Evolutionary conservation across 2,888 invertebrate genomes (phyloP).

Genomic region (Nomada hirtipes): DNA sequence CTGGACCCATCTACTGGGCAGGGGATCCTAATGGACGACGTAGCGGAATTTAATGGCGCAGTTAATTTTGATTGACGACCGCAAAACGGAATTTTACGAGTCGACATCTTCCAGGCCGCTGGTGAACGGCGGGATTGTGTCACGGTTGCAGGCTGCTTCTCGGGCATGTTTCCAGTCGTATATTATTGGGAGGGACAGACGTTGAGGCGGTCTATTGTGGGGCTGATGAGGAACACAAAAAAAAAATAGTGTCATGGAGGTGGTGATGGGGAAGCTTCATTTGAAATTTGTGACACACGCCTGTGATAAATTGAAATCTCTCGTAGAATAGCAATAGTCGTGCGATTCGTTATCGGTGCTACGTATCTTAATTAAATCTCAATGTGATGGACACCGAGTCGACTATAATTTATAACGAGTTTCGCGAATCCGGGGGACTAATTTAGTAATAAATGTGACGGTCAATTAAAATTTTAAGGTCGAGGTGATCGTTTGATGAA

Average conservation of each 20-base stretch:
- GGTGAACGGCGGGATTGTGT: slow-evolving; percentile 13
- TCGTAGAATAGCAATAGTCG: no score
- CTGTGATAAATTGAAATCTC: not conserved
- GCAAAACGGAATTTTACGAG: slow-evolving; percentile 37
- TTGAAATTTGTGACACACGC: not conserved
- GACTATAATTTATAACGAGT: not conserved
- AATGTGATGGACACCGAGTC: no score
- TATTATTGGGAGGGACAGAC: not conserved
- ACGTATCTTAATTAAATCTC: no score
- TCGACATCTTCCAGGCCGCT: slow-evolving; percentile 18
- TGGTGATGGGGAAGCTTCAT: no score
- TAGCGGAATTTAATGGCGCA: slow-evolving; percentile 30
- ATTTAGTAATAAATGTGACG: no score
- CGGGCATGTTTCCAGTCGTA: not conserved
- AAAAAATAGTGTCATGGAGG: no score
- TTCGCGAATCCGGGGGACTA: no score
- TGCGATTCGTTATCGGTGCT: not conserved
- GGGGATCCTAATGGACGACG: slow-evolving; percentile 8
- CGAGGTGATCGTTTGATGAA: no score
- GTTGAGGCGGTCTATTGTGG: not conserved
- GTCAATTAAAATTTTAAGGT: no score
- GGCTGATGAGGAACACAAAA: not conserved
- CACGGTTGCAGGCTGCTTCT: not conserved
- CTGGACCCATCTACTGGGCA: not conserved
- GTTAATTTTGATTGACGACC: slow-evolving; percentile 48